Evolutionary conservation across 2,113 vertebrate genomes (phyloP).

Genomic region (Acrocephalus arundinaceus): DNA sequence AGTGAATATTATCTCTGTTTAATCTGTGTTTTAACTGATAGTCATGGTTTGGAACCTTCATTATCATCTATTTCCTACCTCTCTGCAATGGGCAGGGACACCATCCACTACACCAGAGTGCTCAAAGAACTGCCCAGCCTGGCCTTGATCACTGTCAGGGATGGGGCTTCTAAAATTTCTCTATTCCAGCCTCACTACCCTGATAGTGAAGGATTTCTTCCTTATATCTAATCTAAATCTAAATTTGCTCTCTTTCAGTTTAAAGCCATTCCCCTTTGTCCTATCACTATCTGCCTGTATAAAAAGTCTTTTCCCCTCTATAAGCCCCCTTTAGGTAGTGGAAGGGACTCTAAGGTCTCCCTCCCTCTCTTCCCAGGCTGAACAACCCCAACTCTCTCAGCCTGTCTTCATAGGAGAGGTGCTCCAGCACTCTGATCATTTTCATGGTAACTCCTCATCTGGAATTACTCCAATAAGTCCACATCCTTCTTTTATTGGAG

Average conservation of each 20-base stretch:
- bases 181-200: not conserved
- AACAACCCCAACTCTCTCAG: not conserved
- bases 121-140: not conserved
- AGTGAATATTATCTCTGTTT: not conserved
- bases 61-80: not conserved
- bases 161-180: not conserved
- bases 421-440: not conserved
- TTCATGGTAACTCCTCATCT: not conserved
- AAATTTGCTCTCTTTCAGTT: not conserved
- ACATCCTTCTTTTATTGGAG: not conserved
- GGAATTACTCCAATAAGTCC: not conserved
- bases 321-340: not conserved
- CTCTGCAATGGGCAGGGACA: accelerated
- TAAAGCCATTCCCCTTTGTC: not conserved
- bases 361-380: not conserved
- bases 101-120: not conserved
- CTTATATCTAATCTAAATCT: not conserved
- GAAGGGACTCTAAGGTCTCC: not conserved
- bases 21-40: not conserved
- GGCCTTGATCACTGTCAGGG: not conserved
- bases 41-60: not conserved
- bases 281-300: too few species aligned
- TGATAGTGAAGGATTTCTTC: not conserved
- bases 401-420: not conserved
- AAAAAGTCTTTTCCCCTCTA: not conserved